Evolutionary conservation across 2,113 vertebrate species (phyloP).

Genomic region (Trinectes maculatus): DNA sequence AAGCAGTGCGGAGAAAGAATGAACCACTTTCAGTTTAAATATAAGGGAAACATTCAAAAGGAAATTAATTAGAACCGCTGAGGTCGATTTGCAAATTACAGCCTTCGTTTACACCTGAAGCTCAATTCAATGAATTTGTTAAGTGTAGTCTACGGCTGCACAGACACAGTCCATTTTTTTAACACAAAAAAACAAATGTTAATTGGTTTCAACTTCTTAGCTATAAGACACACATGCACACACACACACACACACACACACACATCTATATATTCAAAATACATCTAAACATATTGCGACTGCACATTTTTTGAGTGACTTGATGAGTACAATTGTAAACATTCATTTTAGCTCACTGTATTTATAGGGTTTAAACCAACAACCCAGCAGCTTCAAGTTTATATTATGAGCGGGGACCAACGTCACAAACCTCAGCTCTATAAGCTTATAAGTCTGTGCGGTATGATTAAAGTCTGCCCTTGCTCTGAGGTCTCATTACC

Average conservation of each 20-base stretch:
- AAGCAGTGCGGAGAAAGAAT: slow-evolving; percentile 39
- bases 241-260: too few species aligned
- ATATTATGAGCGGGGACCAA: neutral
- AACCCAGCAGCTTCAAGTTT: neutral
- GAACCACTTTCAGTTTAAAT: slow-evolving; percentile 51
- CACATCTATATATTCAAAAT: too few species aligned
- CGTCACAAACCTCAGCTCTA: slow-evolving; percentile 12
- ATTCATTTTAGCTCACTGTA: neutral
- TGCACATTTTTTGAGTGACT: too few species aligned
- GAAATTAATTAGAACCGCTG: neutral
- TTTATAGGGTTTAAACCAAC: neutral
- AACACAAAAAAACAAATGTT: too few species aligned
- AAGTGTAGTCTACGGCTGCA: too few species aligned
- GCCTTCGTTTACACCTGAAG: neutral
- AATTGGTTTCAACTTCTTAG: neutral
- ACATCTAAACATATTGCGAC: too few species aligned
- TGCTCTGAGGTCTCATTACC: slow-evolving; percentile 66
- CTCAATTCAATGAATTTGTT: neutral
- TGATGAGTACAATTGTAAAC: too few species aligned
- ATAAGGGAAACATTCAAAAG: neutral
- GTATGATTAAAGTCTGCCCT: slow-evolving; percentile 65
- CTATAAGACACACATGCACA: too few species aligned
- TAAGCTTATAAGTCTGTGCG: slow-evolving; percentile 6
- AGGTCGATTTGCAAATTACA: slow-evolving; percentile 6
- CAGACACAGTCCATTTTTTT: too few species aligned